Percentiles rank a stretch among this genome's conserved stretches.
Conservation (phyloP, 2,888 invertebrate genomes). For the Eupithecia insigniata region DNA sequence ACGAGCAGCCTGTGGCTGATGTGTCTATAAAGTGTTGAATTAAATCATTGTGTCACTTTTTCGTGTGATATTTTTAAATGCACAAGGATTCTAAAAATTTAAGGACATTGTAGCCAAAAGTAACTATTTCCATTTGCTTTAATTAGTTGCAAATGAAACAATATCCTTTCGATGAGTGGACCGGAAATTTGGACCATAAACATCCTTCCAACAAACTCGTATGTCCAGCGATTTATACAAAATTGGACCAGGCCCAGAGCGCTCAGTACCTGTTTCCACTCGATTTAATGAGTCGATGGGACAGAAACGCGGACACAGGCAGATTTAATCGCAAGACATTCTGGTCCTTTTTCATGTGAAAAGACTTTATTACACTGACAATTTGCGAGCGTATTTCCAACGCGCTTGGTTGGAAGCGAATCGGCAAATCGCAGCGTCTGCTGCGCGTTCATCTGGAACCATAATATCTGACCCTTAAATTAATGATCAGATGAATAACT, state of each 20-base stretch:
- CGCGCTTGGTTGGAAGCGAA: not conserved
- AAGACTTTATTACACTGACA: constrained; percentile 32
- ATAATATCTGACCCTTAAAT: not conserved
- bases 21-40: no score
- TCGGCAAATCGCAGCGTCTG: constrained; percentile 9
- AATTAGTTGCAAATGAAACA: not conserved
- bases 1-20: no score
- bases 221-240: constrained; percentile 58
- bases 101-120: not conserved
- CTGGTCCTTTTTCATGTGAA: constrained; percentile 70
- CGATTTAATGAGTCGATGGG: constrained; percentile 74
- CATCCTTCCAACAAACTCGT: constrained; percentile 38
- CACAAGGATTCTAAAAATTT: not conserved
- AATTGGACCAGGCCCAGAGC: constrained; percentile 60
- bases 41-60: no score
- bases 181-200: constrained; percentile 11
- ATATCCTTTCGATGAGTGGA: not conserved
- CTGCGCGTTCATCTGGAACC: not conserved
- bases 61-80: no score
- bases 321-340: constrained; percentile 75
- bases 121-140: no score
- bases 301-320: constrained; percentile 68
- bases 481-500: not conserved
- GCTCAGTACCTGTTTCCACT: constrained; percentile 62
- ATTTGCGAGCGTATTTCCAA: not conserved